Base-by-base conservation (phyloP, 2,888 invertebrate genomes). In the Drosophila ochracea region DNA sequence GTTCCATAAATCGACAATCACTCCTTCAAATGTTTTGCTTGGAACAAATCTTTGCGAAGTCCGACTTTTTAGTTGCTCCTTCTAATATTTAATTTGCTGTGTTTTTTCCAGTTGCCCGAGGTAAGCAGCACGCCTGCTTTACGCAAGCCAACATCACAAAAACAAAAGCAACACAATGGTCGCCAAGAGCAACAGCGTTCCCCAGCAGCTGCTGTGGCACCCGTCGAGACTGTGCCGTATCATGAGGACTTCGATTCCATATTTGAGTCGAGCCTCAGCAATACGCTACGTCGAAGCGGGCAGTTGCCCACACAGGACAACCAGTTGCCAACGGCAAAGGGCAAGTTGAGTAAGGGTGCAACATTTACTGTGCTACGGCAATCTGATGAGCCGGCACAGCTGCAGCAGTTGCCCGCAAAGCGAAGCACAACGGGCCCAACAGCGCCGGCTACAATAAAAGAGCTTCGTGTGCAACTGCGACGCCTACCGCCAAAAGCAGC, bases 81-180 rank as follows among this genome's bases (percentile, higher is more conserved):
- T 13, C 4, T 33, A n/a, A 6, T 39, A 47, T 43, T 28, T 28
- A 16, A 28, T 37, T 16, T 11, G 10, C 19, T 6, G 4, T 2
- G 10, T 13, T 9, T 30, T 7, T 50, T 50, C 6, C 47, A 83
- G 90, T 1, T 60, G 4, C 82, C 81, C 16, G n/a, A 16, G 10
- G 31, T 73, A 4, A 70, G 64, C 35, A 78, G 81, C 43, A 82
- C 78, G 3, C 76, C 76, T 16, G 49, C 65, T 16, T 10, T 30
- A 21, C 21, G 10, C 9, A 75, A 58, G 25, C 9, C 25, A 19
- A 35, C 4, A 11, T 2, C 25, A 2, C 13, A 19, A 6, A n/a
- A 13, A 3, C 37, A 50, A 19, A 28, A 25, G 9, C 33, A 49
- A 35, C 21, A 11, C 11, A 35, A 10, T 6, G 19, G 25, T 35